Evolutionary conservation across 2,888 invertebrate genomes (phyloP), one percentile per base, ranked within the genome.

Genomic region (Euspilapteryx auroguttella): DNA sequence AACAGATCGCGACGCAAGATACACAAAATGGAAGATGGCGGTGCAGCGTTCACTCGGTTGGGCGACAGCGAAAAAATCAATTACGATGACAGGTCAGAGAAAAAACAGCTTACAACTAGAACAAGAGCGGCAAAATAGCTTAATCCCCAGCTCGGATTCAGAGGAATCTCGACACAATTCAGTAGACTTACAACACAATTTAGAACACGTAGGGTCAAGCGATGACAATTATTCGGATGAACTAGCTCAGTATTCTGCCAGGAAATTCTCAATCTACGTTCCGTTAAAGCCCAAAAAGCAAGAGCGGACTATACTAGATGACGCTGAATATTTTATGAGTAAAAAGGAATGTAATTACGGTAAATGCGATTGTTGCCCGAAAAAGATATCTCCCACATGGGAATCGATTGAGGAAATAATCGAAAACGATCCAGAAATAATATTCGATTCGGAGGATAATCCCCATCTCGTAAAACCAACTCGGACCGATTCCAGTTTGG

Each of bases 11-110:
- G 85, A 89, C 50, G 79, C 82, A 3, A 80, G 94, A 35, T 94
- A 92, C 59, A 87, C 83, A 5, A 89, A 90, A 63, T 96, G 96
- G 96, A 94, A 94, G 66, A 89, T 90, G 83, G 96, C 96, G 0
- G 94, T 97, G 2, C 86, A 93, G 47, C 81, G 94, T 15, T 90
- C 93, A 21, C 80, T 95, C 41, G 90, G 92, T 34, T 96, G 96
- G 96, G 88, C 87, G 12, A 79, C 83, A 1, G 79, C 81, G 4
- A 86, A 87, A 54, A 87, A 85, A 58, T 84, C 87, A 6, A 66
- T 79, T 41, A 75, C 80, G 24, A 89, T 89, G 86, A 89, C 90
- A 82, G 86, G 86, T 85, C 82, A 78, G 71, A 41, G 66, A 50
- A 58, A 55, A 32, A 42, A 34, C 57, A 71, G 66, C 53, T 49